Evolutionary conservation across 1,140 invertebrate genomes (phyloP).

Genomic region (Mya arenaria): DNA sequence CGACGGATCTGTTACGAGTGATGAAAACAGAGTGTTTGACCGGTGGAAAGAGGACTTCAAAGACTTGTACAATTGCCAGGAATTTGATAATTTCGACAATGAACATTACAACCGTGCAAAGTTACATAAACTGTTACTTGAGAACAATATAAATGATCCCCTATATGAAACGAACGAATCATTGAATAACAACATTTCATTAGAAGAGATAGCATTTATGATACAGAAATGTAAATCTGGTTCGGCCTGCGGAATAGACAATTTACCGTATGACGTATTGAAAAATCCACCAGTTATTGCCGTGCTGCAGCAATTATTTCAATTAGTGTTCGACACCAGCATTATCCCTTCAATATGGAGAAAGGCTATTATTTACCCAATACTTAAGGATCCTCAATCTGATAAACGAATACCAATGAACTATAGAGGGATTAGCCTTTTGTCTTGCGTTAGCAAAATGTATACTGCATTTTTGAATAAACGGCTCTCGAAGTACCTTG

Average conservation of each 20-base stretch:
- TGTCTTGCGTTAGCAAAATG: conserved; percentile 36
- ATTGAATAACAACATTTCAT: not conserved
- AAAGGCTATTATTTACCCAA: conserved; percentile 42
- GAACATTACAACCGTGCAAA: conserved; percentile 4
- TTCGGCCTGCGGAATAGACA: not conserved
- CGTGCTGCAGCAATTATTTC: conserved; percentile 22
- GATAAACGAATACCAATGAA: conserved; percentile 34
- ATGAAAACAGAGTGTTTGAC: not conserved
- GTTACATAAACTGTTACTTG: not conserved
- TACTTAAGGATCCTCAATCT: conserved; percentile 25
- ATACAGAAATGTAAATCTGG: not conserved
- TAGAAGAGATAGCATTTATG: not conserved
- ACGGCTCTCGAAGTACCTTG: not conserved
- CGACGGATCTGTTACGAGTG: not conserved
- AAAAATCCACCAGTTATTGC: not conserved
- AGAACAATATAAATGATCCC: conserved; percentile 20
- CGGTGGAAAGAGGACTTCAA: conserved; percentile 9
- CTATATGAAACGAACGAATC: not conserved
- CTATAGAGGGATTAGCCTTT: conserved; percentile 30
- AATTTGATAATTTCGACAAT: conserved; percentile 1
- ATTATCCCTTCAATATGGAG: conserved; percentile 40
- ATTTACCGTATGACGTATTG: conserved; percentile 16
- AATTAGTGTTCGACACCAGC: conserved; percentile 25
- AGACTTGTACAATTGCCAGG: conserved; percentile 6
- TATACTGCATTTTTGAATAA: conserved; percentile 38